Conservation (phyloP, 1,140 invertebrate genomes). For the Tribolium castaneum region DNA sequence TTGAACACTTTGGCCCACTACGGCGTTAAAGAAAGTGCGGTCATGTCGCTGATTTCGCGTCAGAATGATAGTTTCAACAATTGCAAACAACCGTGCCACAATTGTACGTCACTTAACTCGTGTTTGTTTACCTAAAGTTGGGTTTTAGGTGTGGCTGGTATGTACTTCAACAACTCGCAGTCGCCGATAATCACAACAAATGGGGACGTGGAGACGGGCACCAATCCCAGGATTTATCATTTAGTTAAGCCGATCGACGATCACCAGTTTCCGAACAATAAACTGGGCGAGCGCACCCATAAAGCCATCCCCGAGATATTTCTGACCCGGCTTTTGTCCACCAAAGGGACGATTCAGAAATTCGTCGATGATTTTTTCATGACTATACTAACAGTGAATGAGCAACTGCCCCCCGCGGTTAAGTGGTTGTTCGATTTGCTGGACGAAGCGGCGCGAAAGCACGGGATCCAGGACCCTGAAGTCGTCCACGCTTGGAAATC, state of each 20-base stretch:
- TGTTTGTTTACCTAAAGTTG: constrained; percentile 30
- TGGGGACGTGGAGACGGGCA: constrained; percentile 79
- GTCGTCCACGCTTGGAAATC: constrained; percentile 97
- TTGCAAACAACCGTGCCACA: constrained; percentile 85
- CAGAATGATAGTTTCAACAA: constrained; percentile 87
- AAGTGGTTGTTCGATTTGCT: constrained; percentile 97
- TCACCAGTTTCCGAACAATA: constrained; percentile 70
- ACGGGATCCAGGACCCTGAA: constrained; percentile 88
- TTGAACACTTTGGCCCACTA: constrained; percentile 94
- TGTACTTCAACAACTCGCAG: constrained; percentile 81
- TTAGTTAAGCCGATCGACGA: constrained; percentile 87
- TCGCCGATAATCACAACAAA: constrained; percentile 81
- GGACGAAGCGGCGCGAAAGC: constrained; percentile 87
- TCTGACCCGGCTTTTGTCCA: constrained; percentile 90
- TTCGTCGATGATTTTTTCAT: constrained; percentile 96
- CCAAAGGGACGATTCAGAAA: constrained; percentile 95
- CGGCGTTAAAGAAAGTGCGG: constrained; percentile 92
- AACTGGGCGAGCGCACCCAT: constrained; percentile 80
- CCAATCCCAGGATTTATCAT: constrained; percentile 82
- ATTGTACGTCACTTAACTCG: constrained; percentile 67
- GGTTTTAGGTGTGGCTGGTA: constrained; percentile 67
- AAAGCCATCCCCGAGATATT: constrained; percentile 97
- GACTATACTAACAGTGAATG: constrained; percentile 89
- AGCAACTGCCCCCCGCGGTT: constrained; percentile 89
- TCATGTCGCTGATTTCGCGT: constrained; percentile 91